Base-by-base conservation (phyloP, 1,140 invertebrate genomes). In the Trachymyrmex cornetzi region DNA sequence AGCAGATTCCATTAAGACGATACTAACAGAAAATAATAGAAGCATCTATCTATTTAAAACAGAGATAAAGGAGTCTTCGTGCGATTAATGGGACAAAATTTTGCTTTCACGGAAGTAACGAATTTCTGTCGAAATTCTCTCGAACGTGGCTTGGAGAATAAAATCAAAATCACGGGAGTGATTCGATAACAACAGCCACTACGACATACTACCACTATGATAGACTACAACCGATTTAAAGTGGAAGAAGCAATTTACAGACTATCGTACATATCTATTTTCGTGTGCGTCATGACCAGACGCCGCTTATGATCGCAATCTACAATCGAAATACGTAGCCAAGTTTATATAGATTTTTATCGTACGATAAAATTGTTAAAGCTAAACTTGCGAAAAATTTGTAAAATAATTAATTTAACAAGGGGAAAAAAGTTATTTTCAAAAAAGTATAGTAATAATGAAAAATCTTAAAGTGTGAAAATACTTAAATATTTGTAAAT, bases 241-340 rank as follows among this genome's bases (percentile, higher is more conserved):
- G 80, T 90, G 88, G 86, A 90, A 90, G 86, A 89, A 90, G 89
- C 88, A 90, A 90, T 90, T 90, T 90, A 63, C 86, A 85, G 75
- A 77, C 74, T 80, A 90, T 79, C 89, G 89, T 75, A 44, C 38
- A 44, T 44, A 79, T 82, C 75, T 88, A 90, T 90, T 90, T 90
- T 87, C 80, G 84, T 89, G 84, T 88, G 75, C 80, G 89, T 89
- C 89, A 90, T 53, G 44, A 85, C 19, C 89, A 90, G 79, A 63
- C 74, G 57, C 53, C 57, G 88, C 74, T 85, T 87, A 85, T 61
- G 86, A 88, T 87, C 86, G 63, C 80, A 57, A 89, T 90, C 57
- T 85, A 90, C 53, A 69, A 89, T 48, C 80, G 11, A 44, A 84
- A 74, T 72, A 44, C 67, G 38, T 19, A 34, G 24, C 59, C 7